Evolutionary conservation across 2,888 invertebrate genomes (phyloP), one percentile per base, ranked within the genome.

Genomic region (Apeira syringaria): DNA sequence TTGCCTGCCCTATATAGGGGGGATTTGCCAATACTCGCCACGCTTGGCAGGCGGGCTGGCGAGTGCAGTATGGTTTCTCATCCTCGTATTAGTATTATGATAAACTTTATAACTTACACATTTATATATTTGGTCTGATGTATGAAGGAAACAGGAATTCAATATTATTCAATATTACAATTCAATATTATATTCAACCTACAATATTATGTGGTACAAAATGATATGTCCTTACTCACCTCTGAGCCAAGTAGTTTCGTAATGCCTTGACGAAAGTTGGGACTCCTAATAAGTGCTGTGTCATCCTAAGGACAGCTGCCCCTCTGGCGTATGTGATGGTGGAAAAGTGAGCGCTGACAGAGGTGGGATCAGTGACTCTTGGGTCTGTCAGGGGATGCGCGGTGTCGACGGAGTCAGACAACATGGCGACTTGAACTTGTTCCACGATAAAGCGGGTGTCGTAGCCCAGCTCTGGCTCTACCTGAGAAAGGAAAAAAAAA

Each of bases 251-350:
- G 61, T 94, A 94, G 5, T 51, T 57, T 5, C 82, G 76, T 7
- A 95, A 70, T 1, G 92, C 92, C 20, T 69, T 73, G 24, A 81
- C 66, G 61, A 92, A 95, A 0, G 90, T 82, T 0, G 62, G 60
- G 0, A 74, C 60, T 8, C 93, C 92, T 15, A 94, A 79, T n/a
- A 92, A 75, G 57, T 93, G 90, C 48, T 91, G 91, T 2, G 94
- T 83, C 95, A 95, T 95, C 53, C 94, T 91, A 10, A 95, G 80
- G 2, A 94, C 74, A 0, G 88, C 51, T 1, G 87, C 92, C 0
- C 93, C 94, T 74, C 94, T 94, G 12, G 91, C 92, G 51, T 95
- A 95, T 0, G 94, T 92, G 47, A 95, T 94, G 7, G 81, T 81
- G 29, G 93, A 93, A 63, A 95, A 95, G 68, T 93, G 92, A 0